Conservation (phyloP, 2,797 vertebrate species). For the Lycodopsis pacificus region DNA sequence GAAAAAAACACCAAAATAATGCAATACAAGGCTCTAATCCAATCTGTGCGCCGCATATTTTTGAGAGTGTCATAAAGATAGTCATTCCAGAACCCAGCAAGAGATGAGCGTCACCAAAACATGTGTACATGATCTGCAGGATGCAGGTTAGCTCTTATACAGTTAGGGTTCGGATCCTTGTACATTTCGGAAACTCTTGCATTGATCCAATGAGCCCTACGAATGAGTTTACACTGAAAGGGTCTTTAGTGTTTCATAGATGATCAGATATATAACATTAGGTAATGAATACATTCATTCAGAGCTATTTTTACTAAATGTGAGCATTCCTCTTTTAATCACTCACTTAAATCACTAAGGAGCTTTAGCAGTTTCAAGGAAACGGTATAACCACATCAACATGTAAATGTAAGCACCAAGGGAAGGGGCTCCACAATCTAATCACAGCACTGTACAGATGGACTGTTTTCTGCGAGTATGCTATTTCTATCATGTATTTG, state of each 20-base stretch:
- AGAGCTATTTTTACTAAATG: conserved; percentile 6
- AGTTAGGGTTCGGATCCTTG: not conserved
- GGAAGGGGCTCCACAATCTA: not conserved
- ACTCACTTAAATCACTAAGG: not conserved
- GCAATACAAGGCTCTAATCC: not conserved
- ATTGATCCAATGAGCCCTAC: not conserved
- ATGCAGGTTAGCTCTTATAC: not conserved
- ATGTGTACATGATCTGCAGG: not conserved
- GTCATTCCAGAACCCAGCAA: not conserved
- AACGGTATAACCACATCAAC: not conserved
- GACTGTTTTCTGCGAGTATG: not conserved
- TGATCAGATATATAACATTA: not conserved
- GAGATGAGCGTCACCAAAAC: not conserved
- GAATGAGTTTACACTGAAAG: not conserved
- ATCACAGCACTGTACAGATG: not conserved
- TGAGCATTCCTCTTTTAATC: not conserved
- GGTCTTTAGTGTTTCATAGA: not conserved
- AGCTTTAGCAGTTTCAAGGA: not conserved
- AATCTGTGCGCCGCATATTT: not conserved
- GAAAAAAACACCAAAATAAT: not conserved
- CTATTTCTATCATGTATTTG: not conserved
- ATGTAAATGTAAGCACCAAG: conserved; percentile 4
- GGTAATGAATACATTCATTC: conserved; percentile 6
- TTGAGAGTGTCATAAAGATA: not conserved
- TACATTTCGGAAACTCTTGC: not conserved